Percentiles rank a stretch among this genome's conserved stretches.
Conservation (phyloP, 2,888 invertebrate species). For the Sisyra nigra region DNA sequence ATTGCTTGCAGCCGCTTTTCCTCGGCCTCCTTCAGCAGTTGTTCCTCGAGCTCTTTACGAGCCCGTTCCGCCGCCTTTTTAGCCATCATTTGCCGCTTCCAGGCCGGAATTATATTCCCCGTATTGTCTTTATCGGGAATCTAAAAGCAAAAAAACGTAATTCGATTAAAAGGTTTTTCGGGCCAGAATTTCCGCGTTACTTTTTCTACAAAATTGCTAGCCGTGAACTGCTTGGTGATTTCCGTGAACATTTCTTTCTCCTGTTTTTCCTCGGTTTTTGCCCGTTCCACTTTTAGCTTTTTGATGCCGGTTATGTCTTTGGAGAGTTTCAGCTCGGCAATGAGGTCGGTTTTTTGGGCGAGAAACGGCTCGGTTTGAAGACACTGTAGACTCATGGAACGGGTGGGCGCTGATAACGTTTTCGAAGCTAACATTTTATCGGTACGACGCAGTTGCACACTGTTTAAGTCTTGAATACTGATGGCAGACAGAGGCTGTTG, state of each 20-base stretch:
- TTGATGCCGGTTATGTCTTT: constrained; percentile 88
- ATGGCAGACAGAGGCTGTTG: constrained; percentile 74
- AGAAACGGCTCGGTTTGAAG: constrained; percentile 54
- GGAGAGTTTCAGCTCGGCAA: constrained; percentile 83
- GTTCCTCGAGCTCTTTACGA: constrained; percentile 76
- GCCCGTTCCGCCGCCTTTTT: constrained; percentile 89
- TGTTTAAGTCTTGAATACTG: constrained; percentile 72
- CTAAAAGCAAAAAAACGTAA: constrained; percentile 31
- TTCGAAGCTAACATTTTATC: constrained; percentile 60
- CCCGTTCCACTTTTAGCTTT: constrained; percentile 80
- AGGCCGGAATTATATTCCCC: constrained; percentile 80
- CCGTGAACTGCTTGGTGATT: constrained; percentile 69
- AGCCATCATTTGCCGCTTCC: constrained; percentile 93
- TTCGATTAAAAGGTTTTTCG: background rate
- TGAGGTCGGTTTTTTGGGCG: constrained; percentile 68
- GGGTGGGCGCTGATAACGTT: constrained; percentile 67
- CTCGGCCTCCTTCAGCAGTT: constrained; percentile 69
- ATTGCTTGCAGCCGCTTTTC: constrained; percentile 70
- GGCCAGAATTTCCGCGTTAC: constrained; percentile 28
- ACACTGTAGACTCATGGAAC: constrained; percentile 62
- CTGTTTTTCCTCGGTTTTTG: constrained; percentile 65
- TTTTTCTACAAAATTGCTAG: constrained; percentile 79
- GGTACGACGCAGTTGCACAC: constrained; percentile 64
- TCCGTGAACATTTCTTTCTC: constrained; percentile 75
- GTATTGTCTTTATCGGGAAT: constrained; percentile 79